Conservation (phyloP, 2,888 invertebrate genomes). For the Drosophila colorata region DNA sequence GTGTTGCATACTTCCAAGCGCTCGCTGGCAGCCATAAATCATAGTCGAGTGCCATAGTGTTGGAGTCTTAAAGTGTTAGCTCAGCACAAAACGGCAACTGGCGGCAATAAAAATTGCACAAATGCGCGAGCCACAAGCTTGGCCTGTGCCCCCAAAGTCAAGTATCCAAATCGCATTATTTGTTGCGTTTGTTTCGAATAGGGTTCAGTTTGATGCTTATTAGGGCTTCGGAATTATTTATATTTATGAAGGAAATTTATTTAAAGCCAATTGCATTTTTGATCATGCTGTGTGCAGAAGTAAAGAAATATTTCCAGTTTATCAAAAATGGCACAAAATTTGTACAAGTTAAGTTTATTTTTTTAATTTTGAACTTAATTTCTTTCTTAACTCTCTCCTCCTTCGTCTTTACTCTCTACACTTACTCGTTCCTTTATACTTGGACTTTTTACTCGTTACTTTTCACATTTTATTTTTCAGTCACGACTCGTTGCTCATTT, state of each 20-base stretch:
- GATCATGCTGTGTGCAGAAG: too few species aligned
- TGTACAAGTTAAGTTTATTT: too few species aligned
- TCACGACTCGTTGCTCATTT: background rate
- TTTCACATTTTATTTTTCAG: too few species aligned
- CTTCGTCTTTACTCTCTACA: too few species aligned
- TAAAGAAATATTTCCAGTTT: too few species aligned
- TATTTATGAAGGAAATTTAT: background rate
- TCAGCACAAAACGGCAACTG: conserved; percentile 56
- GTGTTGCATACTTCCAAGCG: conserved; percentile 72
- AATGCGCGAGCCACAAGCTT: conserved; percentile 29
- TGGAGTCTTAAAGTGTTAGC: conserved; percentile 67
- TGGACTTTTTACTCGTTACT: too few species aligned
- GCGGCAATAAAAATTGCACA: conserved; percentile 50
- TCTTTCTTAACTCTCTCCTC: too few species aligned
- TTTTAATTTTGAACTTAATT: too few species aligned
- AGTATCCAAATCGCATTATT: conserved; percentile 41
- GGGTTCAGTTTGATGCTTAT: background rate
- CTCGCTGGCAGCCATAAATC: conserved; percentile 67
- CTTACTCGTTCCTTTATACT: too few species aligned
- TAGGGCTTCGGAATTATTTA: background rate
- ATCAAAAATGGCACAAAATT: too few species aligned
- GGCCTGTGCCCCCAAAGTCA: conserved; percentile 7
- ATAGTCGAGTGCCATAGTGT: conserved; percentile 55
- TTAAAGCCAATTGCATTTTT: background rate
- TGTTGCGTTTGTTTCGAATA: background rate